phyloP scores from a whole-genome alignment of 1,140 invertebrate genomes.

The Lordiphosa mommai region DNA sequence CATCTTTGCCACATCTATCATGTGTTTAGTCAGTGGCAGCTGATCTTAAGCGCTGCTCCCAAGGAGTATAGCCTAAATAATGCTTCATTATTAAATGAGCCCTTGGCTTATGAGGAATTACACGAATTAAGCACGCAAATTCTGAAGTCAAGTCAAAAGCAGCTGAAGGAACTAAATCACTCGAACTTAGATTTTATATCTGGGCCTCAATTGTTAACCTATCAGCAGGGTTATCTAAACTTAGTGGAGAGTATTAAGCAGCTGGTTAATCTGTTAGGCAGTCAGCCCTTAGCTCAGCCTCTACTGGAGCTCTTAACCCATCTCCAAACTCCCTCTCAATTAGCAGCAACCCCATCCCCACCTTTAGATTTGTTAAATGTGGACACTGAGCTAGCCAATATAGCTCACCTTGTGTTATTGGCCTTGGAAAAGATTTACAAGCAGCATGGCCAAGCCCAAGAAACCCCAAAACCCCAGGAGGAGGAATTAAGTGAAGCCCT shows the following conservation, averaged over 20 bases:
- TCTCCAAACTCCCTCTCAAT: background rate
- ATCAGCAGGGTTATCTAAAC: slow-evolving; percentile 30
- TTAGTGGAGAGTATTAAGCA: slow-evolving; percentile 30
- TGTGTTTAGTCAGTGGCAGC: slow-evolving; percentile 52
- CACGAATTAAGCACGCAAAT: slow-evolving; percentile 30
- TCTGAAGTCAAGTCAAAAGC: slow-evolving; percentile 22
- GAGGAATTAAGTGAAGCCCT: slow-evolving; percentile 56
- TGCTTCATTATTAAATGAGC: slow-evolving; percentile 7
- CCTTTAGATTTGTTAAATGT: slow-evolving; percentile 45
- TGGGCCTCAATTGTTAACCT: slow-evolving; percentile 14
- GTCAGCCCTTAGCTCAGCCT: slow-evolving; percentile 57
- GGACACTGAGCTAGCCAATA: slow-evolving; percentile 80
- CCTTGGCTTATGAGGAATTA: slow-evolving; percentile 21
- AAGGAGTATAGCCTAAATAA: slow-evolving; percentile 16
- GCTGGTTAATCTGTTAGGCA: slow-evolving; percentile 17
- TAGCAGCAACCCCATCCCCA: background rate
- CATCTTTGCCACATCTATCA: slow-evolving; percentile 44
- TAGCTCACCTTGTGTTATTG: slow-evolving; percentile 83
- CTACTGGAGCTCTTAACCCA: slow-evolving; percentile 27
- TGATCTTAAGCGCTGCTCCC: slow-evolving; percentile 56
- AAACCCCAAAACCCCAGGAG: slow-evolving; percentile 8
- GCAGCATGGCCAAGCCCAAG: slow-evolving; percentile 80
- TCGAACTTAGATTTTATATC: slow-evolving; percentile 34
- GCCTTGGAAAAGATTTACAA: slow-evolving; percentile 87
- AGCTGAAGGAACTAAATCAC: slow-evolving; percentile 34